phyloP scores from a whole-genome alignment of 2,888 invertebrate species.

The Eristalinus sepulchralis region DNA sequence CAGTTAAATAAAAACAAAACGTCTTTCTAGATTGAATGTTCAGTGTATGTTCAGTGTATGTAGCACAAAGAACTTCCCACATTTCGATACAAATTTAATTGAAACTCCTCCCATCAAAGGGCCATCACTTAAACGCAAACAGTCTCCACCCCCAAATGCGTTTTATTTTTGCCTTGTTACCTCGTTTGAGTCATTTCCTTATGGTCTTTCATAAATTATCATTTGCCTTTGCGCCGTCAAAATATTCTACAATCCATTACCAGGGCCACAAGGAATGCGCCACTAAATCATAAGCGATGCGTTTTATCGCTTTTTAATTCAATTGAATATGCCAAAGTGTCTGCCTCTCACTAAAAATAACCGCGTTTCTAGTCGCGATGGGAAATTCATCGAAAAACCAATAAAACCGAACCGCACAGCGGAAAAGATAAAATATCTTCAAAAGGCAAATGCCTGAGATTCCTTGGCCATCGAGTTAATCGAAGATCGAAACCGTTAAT shows the following conservation, averaged over 20 bases:
- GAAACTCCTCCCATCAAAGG: not conserved
- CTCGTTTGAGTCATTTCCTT: not conserved
- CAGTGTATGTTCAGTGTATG: too few relatives aligned
- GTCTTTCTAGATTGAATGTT: too few relatives aligned
- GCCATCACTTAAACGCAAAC: not conserved
- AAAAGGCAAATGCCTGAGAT: conserved; percentile 45
- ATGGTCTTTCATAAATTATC: conserved; percentile 5
- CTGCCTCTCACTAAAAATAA: conserved; percentile 39
- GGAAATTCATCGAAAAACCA: conserved; percentile 43
- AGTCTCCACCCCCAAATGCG: not conserved
- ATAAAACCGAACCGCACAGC: conserved; percentile 36
- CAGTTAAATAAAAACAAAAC: too few relatives aligned
- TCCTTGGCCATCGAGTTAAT: conserved; percentile 36
- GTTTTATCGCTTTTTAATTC: conserved; percentile 73
- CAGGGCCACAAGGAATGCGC: conserved; percentile 5
- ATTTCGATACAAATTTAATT: not conserved
- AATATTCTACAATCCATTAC: conserved; percentile 32
- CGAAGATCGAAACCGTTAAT: conserved; percentile 58
- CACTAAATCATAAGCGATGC: conserved; percentile 41
- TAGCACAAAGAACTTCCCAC: not conserved
- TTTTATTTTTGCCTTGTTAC: not conserved
- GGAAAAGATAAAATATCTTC: conserved; percentile 39
- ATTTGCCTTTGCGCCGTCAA: conserved; percentile 14
- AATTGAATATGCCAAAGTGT: conserved; percentile 45
- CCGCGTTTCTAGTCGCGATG: conserved; percentile 1